A percentile compares a stretch with the other conserved stretches of the same genome.
These are phyloP conservation scores for Sciurus niger DNA, from an alignment of 2,113 vertebrate species.

Conservation along the genomic window DNA sequence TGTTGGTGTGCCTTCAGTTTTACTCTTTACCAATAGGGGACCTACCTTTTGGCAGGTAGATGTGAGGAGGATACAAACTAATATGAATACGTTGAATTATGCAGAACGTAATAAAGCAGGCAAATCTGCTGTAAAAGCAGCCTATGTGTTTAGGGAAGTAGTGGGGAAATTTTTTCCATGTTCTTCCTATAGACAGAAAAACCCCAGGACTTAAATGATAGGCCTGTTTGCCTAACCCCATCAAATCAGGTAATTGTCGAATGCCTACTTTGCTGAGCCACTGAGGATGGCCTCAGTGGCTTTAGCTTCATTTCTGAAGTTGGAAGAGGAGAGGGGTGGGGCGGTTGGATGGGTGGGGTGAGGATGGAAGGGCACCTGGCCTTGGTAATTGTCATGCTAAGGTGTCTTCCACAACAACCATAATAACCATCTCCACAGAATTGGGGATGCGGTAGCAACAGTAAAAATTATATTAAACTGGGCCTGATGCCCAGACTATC, in stretches of 20 bases:
- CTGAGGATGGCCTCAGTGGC: neutral
- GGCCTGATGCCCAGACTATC: conserved; percentile 62
- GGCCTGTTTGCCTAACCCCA: conserved; percentile 17
- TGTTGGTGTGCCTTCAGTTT: conserved; percentile 4
- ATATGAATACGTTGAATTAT: conserved; percentile 14
- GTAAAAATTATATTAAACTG: conserved; percentile 75
- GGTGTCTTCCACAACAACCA: conserved; percentile 71
- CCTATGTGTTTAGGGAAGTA: conserved; percentile 43
- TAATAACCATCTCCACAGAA: conserved; percentile 72
- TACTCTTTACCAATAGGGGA: neutral
- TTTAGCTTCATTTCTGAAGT: conserved; percentile 43
- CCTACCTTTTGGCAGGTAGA: neutral
- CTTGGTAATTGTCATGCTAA: conserved; percentile 56
- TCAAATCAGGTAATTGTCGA: conserved; percentile 12
- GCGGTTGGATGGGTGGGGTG: neutral
- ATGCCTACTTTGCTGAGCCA: neutral
- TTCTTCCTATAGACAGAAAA: neutral
- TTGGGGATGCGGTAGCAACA: conserved; percentile 66
- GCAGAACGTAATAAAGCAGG: conserved; percentile 61
- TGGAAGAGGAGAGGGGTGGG: conserved; percentile 33
- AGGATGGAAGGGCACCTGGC: conserved; percentile 6
- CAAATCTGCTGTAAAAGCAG: conserved; percentile 41
- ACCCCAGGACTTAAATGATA: neutral
- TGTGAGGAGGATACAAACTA: conserved; percentile 17
- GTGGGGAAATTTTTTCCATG: conserved; percentile 1